A percentile compares a stretch with the other conserved stretches of the same genome.
Evolutionary conservation across 2,113 vertebrate species (phyloP).

Genomic region (Narcine bancroftii): DNA sequence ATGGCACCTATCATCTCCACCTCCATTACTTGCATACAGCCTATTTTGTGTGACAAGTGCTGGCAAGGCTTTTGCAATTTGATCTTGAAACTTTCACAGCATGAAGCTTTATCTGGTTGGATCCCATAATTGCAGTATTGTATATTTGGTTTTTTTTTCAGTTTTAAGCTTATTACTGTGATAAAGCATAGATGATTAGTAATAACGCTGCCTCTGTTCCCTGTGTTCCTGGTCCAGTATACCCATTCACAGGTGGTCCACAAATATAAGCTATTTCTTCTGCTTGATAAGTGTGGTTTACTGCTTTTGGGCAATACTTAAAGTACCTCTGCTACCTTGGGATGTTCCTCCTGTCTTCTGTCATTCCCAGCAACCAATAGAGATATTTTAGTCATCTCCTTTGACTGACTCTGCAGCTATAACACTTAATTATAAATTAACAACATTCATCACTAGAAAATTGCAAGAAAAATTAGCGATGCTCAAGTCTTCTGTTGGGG

Average conservation of each 20-base stretch:
- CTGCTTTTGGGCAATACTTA: neutral
- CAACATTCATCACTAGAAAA: constrained; percentile 8
- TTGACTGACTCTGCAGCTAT: neutral
- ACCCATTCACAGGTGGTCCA: neutral
- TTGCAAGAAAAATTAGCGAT: neutral
- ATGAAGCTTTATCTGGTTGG: neutral
- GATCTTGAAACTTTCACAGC: neutral
- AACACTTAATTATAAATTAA: neutral
- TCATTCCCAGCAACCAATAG: neutral
- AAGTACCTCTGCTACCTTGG: neutral
- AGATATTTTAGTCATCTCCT: neutral
- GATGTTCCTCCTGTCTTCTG: neutral
- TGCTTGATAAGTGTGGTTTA: neutral
- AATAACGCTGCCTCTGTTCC: neutral
- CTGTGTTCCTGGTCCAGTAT: neutral
- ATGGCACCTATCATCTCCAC: no score
- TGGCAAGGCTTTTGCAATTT: neutral
- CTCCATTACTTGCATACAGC: no score
- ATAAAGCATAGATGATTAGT: neutral
- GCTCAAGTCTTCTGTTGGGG: neutral
- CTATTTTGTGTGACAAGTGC: neutral
- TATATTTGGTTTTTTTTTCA: neutral
- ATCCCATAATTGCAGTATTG: no score
- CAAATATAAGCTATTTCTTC: neutral
- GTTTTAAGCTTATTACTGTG: neutral